A percentile compares a stretch with the other conserved stretches of the same genome.
Conservation (phyloP, 2,888 invertebrate species). For the Eudasyphora cyanicolor region DNA sequence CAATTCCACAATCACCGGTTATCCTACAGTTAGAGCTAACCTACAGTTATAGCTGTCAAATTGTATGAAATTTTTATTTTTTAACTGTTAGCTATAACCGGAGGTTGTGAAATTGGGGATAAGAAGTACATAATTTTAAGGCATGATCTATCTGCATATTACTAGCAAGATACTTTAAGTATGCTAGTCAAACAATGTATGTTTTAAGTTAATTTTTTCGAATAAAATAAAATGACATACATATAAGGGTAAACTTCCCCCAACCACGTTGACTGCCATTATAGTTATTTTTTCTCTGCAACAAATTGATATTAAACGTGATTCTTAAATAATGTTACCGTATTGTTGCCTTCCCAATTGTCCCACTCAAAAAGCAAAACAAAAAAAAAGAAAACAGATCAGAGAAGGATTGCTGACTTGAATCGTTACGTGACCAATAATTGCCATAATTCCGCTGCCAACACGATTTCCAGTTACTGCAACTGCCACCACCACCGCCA, state of each 20-base stretch:
- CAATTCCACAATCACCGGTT: too few species aligned
- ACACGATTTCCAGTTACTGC: slow-evolving; percentile 64
- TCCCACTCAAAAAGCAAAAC: neutral
- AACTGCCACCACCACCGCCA: slow-evolving; percentile 64
- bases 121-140: too few species aligned
- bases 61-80: too few species aligned
- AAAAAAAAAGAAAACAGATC: too few species aligned
- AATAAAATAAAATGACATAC: neutral
- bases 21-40: too few species aligned
- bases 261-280: neutral
- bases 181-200: too few species aligned
- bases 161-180: too few species aligned
- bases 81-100: too few species aligned
- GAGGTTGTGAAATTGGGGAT: too few species aligned
- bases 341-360: slow-evolving; percentile 31
- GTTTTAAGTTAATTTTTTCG: too few species aligned
- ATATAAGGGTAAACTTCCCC: slow-evolving; percentile 18
- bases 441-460: slow-evolving; percentile 71
- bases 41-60: too few species aligned
- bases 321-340: slow-evolving; percentile 59
- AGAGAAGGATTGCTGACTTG: slow-evolving; percentile 68
- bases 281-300: slow-evolving; percentile 44
- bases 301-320: slow-evolving; percentile 63
- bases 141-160: too few species aligned
- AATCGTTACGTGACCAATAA: slow-evolving; percentile 72